Conservation (phyloP, 2,888 invertebrate genomes). For the Ypsolopha sequella region DNA sequence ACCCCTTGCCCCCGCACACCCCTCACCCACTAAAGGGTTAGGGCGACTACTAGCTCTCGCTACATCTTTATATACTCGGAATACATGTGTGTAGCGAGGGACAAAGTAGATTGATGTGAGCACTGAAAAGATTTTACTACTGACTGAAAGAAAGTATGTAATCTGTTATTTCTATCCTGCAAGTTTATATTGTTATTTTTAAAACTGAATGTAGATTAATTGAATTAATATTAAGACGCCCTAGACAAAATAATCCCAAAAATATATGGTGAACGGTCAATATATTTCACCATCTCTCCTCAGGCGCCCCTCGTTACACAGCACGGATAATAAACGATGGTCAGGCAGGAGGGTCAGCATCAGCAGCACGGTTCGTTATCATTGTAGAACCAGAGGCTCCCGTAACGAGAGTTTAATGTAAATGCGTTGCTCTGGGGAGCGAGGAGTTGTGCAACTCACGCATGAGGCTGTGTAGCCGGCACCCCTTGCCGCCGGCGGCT, state of each 20-base stretch:
- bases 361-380: constrained; percentile 7
- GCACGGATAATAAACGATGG: not conserved
- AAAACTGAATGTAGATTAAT: no score
- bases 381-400: constrained; percentile 15
- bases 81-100: no score
- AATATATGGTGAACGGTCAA: not conserved
- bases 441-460: constrained; percentile 24
- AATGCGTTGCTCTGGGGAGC: constrained; percentile 26
- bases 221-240: no score
- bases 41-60: constrained; percentile 17
- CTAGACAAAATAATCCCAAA: no score
- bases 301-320: not conserved
- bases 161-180: no score
- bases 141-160: no score
- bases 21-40: constrained; percentile 59
- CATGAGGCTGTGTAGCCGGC: constrained; percentile 6
- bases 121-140: no score
- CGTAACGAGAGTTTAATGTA: constrained; percentile 56
- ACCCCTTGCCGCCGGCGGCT: constrained; percentile 11
- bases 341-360: not conserved
- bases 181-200: no score
- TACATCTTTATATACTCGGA: no score
- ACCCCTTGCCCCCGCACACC: constrained; percentile 33
- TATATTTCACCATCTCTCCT: not conserved
- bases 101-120: no score